phyloP scores from a whole-genome alignment of 1,140 invertebrate species.

The Drosophila kanapiae region DNA sequence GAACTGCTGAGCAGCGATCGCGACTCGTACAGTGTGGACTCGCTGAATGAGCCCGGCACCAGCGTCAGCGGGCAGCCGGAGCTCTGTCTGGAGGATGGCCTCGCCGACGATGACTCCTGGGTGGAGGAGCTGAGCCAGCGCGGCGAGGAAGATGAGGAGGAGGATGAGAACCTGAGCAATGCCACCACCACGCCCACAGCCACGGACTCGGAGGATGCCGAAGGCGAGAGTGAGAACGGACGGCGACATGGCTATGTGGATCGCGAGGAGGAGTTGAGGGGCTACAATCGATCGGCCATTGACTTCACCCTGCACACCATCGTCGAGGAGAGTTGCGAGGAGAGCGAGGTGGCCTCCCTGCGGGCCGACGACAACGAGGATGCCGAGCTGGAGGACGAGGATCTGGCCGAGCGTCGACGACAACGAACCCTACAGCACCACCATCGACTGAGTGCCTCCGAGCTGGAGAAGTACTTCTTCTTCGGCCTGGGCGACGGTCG shows the following conservation, averaged over 20 bases:
- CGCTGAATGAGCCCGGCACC: slow-evolving; percentile 51
- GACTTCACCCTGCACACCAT: slow-evolving; percentile 97
- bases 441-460: slow-evolving; percentile 90
- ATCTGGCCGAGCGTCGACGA: slow-evolving; percentile 56
- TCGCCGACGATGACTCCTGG: slow-evolving; percentile 95
- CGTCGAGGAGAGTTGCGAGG: slow-evolving; percentile 96
- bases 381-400: slow-evolving; percentile 41
- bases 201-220: slow-evolving; percentile 86
- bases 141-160: slow-evolving; percentile 89
- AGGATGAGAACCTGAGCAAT: slow-evolving; percentile 88
- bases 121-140: slow-evolving; percentile 93
- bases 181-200: slow-evolving; percentile 86
- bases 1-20: slow-evolving; percentile 64
- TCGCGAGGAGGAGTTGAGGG: slow-evolving; percentile 92
- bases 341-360: slow-evolving; percentile 90
- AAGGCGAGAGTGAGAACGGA: slow-evolving; percentile 60
- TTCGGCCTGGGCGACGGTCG: slow-evolving; percentile 92
- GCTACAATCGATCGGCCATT: slow-evolving; percentile 92
- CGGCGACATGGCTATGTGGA: slow-evolving; percentile 86
- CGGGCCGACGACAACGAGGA: slow-evolving; percentile 76
- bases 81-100: slow-evolving; percentile 90
- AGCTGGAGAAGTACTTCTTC: slow-evolving; percentile 96
- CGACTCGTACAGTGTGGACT: slow-evolving; percentile 71
- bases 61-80: slow-evolving; percentile 10
- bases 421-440: slow-evolving; percentile 84